Conservation (phyloP, 2,888 invertebrate species). For the Disparrhopalites patrizii region DNA sequence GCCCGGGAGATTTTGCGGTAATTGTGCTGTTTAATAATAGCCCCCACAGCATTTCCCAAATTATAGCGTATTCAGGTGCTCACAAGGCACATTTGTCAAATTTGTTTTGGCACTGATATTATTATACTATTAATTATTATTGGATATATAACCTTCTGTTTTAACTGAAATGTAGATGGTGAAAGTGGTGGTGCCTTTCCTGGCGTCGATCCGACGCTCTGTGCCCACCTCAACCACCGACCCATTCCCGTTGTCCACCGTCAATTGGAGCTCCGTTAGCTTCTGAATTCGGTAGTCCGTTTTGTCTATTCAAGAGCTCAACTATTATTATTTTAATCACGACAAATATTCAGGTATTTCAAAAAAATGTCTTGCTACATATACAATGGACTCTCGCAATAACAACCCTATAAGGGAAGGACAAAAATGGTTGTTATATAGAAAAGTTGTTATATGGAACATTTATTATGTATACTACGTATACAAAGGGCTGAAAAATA, state of each 20-base stretch:
- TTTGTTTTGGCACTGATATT: background rate
- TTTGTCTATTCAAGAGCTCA: slow-evolving; percentile 3
- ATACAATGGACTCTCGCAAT: too few species aligned
- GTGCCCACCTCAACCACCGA: slow-evolving; percentile 34
- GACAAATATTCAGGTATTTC: background rate
- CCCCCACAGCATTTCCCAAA: too few species aligned
- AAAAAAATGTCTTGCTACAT: too few species aligned
- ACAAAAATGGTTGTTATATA: too few species aligned
- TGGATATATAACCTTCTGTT: background rate
- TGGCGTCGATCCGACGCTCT: slow-evolving; percentile 28
- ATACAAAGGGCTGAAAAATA: too few species aligned
- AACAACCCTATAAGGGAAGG: too few species aligned
- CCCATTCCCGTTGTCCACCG: slow-evolving; percentile 42
- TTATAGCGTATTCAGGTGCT: too few species aligned
- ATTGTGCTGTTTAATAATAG: slow-evolving; percentile 1
- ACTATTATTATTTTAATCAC: background rate
- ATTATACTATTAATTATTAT: background rate
- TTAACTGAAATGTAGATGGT: slow-evolving; percentile 26
- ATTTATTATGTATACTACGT: too few species aligned
- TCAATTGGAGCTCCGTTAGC: slow-evolving; percentile 33
- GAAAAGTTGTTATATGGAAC: too few species aligned
- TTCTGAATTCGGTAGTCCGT: slow-evolving; percentile 30
- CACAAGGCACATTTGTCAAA: too few species aligned
- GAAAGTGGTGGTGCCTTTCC: slow-evolving; percentile 30
- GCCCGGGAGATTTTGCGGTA: slow-evolving; percentile 31